Evolutionary conservation across 1,140 invertebrate genomes (phyloP), one percentile per base, ranked within the genome.

Genomic region (Bombus ignitus): DNA sequence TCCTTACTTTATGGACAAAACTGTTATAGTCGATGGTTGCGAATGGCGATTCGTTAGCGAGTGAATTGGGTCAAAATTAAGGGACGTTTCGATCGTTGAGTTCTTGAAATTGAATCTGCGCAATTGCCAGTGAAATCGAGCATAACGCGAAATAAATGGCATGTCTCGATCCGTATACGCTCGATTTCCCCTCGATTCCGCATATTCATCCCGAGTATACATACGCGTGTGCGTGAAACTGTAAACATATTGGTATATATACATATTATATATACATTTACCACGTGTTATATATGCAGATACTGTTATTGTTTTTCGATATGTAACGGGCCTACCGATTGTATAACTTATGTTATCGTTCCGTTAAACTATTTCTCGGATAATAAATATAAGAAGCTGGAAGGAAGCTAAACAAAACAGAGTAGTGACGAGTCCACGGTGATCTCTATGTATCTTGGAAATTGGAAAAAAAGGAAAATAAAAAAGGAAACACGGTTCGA

Each of bases 271-370:
- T 74, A 83, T 74, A 85, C 42, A 82, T 81, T 70, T 89, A 81
- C 83, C 81, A 80, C 85, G 88, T 81, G 77, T 89, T 87, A 89
- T 74, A 87, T 81, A 73, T 84, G 73, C 59, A 78, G 68, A 88
- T 85, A 84, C 28, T 81, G 85, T 89, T 89, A 89, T 86, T 66
- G 83, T 86, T 89, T 88, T 81, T 74, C 59, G 72, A 73, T 66
- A 71, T 59, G 18, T 89, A 89, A 90, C 85, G 32, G 88, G 85
- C 88, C 88, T 90, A 90, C 76, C 81, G 47, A 89, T 77, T 32
- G 22, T 80, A 71, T 72, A 53, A 86, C 62, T 89, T 88, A 57
- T 37, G 77, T 85, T 87, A 57, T 79, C 57, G n/a, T 87, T 89
- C 25, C 59, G 66, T 87, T 83, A 53, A 59, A 76, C 57, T 74